Base-by-base conservation (phyloP, 2,113 vertebrate species). In the Parotia lawesii region DNA sequence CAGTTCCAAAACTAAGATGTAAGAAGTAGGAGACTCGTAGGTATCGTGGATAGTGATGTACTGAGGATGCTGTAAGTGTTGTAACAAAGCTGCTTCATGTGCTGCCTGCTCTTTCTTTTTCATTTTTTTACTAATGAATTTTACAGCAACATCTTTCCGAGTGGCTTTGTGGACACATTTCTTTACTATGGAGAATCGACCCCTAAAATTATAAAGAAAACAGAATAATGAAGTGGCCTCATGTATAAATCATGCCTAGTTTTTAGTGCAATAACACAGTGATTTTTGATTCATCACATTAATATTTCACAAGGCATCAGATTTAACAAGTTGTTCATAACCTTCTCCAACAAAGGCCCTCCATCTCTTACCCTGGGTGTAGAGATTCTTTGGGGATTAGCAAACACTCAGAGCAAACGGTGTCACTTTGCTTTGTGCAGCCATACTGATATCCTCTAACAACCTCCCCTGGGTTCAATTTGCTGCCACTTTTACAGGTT, bases 81-180 rank as follows among this genome's bases (percentile, higher is more conserved):
- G 98, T 12, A 99, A 97, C 45, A 99, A 96, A 83, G 99, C 99
- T 0, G 98, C 99, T 95, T 99, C 99, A 0, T 99, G 99, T 13
- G 99, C 98, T 85, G 98, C 99, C 95, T 99, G 99, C 91, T 99
- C 99, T 85, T 99, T 99, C 97, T 99, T 99, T 97, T 99, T 99
- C 99, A 99, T 98, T 97, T 99, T 99, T 96, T 99, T 99, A 96
- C 97, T 99, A 76, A 99, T 98, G 73, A 98, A 99, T 96, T 99
- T 99, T 57, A 99, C 99, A 1, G 99, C 99, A 11, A 99, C 98
- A 21, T 99, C 99, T 85, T 99, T 99, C 95, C 98, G 98, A 18
- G 98, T 99, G 37, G 98, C 97, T 97, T 98, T 99, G 97, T 99
- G 99, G 72, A 99, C 94, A 75, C 99, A 99, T 95, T 99, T 99